Evolutionary conservation across 2,113 vertebrate genomes (phyloP), one percentile per base, ranked within the genome.

Genomic region (Fregata magnificens): DNA sequence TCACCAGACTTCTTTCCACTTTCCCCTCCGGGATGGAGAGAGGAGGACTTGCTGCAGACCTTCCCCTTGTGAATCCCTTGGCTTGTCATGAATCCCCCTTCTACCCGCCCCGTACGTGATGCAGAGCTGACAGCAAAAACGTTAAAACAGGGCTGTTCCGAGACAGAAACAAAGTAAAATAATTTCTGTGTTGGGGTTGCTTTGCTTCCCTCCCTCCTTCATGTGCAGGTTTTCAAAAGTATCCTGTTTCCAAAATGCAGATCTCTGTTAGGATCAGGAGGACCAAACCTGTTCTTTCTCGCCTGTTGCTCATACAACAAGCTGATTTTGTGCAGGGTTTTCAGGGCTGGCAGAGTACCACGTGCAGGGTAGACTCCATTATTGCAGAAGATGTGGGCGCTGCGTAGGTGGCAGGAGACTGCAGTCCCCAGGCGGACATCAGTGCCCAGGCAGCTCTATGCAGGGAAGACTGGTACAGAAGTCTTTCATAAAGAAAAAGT

Each of bases 291-390:
- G 25, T 40, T 71, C 50, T 47, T 66, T 50, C 49, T 61, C 1
- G 0, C 52, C 44, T 2, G 0, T 7, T 28, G 38, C 24, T 38
- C 0, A 1, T 16, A 25, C 17, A 1, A 25, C 62, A 10, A 7
- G 1, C 16, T 55, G 21, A 4, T 13, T 62, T 20, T 9, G 38
- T 40, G 61, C 47, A 34, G 56, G 15, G 56, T 6, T 40, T 45
- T 25, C 0, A 3, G 22, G 79, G 59, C n/a, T 44, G 71, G 52
- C 79, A 50, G 53, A 53, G 50, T 7, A 32, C n/a, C 13, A 4
- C 3, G 2, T 9, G 42, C 9, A 13, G 49, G 55, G 7, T 15
- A 9, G 1, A 2, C 40, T 32, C 32, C 1, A 0, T 9, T 24
- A 0, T 7, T 18, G 38, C 3, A 1, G 49, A 19, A 56, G 59